phyloP scores from a whole-genome alignment of 2,797 vertebrate genomes.

The Novumbra hubbsi region DNA sequence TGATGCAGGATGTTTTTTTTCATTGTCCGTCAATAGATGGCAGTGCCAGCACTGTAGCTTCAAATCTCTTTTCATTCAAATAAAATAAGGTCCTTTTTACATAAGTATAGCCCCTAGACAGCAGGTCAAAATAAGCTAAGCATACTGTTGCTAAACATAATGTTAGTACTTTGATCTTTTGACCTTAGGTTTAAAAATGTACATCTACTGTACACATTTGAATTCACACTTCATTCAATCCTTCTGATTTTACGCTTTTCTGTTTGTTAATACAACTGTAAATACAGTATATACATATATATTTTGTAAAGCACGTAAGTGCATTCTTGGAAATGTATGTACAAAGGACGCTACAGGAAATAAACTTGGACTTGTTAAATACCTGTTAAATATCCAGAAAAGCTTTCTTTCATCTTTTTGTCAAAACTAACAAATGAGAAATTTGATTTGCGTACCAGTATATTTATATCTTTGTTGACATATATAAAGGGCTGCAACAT shows the following conservation, averaged over 20 bases:
- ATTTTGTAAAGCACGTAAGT: constrained; percentile 34
- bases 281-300: constrained; percentile 53
- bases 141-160: constrained; percentile 26
- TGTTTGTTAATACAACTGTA: constrained; percentile 47
- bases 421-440: constrained; percentile 37
- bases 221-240: constrained; percentile 45
- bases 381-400: constrained; percentile 50
- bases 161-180: not conserved
- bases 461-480: constrained; percentile 15
- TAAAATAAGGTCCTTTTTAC: constrained; percentile 61
- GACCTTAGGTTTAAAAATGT: constrained; percentile 9
- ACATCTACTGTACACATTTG: constrained; percentile 1
- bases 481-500: not conserved
- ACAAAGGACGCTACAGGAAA: constrained; percentile 42
- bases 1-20: constrained; percentile 64
- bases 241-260: constrained; percentile 34
- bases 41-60: constrained; percentile 80
- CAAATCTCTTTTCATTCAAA: constrained; percentile 61
- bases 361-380: constrained; percentile 33
- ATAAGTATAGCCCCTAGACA: constrained; percentile 33
- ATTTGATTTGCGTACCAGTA: constrained; percentile 50
- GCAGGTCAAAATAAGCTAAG: constrained; percentile 45
- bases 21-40: constrained; percentile 71
- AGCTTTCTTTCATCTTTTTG: constrained; percentile 68
- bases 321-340: constrained; percentile 46